phyloP scores from a whole-genome alignment of 2,888 invertebrate species.

The Hirtodrosophila confusa region DNA sequence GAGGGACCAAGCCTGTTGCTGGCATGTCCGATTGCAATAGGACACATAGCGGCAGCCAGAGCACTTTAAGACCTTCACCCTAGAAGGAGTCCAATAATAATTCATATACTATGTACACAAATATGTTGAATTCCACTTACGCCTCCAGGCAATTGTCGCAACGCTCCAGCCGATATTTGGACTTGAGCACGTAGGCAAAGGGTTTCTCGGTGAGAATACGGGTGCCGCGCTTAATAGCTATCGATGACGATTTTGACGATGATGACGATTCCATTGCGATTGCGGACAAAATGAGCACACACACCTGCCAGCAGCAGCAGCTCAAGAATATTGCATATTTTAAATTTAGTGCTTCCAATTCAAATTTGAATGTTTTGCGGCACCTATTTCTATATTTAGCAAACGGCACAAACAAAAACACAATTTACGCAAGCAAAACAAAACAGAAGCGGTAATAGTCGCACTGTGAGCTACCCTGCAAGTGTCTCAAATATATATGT shows the following conservation, averaged over 20 bases:
- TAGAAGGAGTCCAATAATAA: conserved; percentile 78
- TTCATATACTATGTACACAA: too few relatives aligned
- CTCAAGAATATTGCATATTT: conserved; percentile 57
- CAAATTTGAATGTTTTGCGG: conserved; percentile 64
- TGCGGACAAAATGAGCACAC: conserved; percentile 20
- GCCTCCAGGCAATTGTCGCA: conserved; percentile 91
- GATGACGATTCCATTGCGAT: conserved; percentile 33
- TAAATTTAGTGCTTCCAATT: conserved; percentile 38
- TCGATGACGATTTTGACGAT: neutral
- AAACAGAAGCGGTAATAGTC: conserved; percentile 14
- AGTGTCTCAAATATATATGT: neutral
- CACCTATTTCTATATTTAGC: conserved; percentile 68
- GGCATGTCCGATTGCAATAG: conserved; percentile 93
- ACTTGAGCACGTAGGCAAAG: conserved; percentile 89
- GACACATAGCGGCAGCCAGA: conserved; percentile 92
- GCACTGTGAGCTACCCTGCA: conserved; percentile 37
- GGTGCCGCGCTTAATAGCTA: conserved; percentile 85
- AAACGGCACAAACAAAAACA: conserved; percentile 35
- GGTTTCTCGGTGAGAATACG: conserved; percentile 90
- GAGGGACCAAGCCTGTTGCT: conserved; percentile 91
- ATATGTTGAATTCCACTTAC: conserved; percentile 85
- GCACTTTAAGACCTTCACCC: conserved; percentile 90
- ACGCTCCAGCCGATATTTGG: conserved; percentile 88
- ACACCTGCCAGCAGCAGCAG: conserved; percentile 30
- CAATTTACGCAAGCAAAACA: conserved; percentile 51